Base-by-base conservation (phyloP, 2,888 invertebrate species). In the Lasioglossum malachurum region DNA sequence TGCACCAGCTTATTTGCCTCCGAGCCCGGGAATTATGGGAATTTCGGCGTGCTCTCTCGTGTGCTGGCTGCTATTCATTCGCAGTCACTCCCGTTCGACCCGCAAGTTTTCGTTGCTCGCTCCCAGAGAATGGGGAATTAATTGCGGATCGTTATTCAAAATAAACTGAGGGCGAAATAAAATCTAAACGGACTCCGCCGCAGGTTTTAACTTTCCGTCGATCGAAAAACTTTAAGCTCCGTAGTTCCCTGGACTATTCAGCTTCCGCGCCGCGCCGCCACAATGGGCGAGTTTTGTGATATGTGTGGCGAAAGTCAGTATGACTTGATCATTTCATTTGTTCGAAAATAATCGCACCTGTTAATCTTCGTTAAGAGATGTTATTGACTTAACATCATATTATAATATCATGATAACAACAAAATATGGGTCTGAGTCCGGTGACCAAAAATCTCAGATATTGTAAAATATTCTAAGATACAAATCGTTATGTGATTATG, bases 21-120 rank as follows among this genome's bases (percentile, higher is more conserved):
- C 64, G 80, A 80, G 77, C 67, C 53, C 53, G 72, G 82, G 87
- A 90, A 89, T 89, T 88, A 90, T 88, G 87, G 83, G 87, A 86
- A 82, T 87, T 85, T 82, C 71, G 80, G 49, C 10, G 19, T n/a
- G 44, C 35, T 31, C 31, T 72, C 23, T 46, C 53, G 53, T 23
- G 12, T 35, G 35, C 31, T 35, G 27, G 73, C 73, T 46, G 73
- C 73, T 31, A 31, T 73, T 73, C 73, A 31, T 73, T 73, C 23
- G 10, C 73, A 73, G 69, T 69, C 69, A 23, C 38, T 23, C 60
- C 60, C n/a, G 60, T 60, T 38, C 69, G 69, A 23, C 10, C 38
- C 35, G 35, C 73, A 49, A 73, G 73, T 73, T 46, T 73, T 31
- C 73, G 73, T 27, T 16, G 23, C 49, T 12, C n/a, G 23, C 23